Conservation (phyloP, 2,113 vertebrate species). For the Castor canadensis region DNA sequence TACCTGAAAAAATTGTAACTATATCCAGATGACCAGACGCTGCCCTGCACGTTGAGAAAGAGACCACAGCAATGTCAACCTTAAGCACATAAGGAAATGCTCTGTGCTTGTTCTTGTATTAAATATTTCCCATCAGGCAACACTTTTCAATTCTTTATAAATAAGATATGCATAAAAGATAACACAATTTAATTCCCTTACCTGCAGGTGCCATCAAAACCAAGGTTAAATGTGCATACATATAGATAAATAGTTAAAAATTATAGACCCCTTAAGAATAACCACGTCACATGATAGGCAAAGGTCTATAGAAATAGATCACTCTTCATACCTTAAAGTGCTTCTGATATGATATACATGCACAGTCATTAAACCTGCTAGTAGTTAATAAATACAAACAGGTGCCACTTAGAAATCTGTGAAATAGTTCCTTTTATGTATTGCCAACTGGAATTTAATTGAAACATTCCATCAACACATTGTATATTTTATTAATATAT, state of each 20-base stretch:
- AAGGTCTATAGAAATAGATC: neutral
- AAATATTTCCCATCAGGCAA: conserved; percentile 1
- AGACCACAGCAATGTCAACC: neutral
- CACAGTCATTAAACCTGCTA: neutral
- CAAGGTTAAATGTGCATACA: neutral
- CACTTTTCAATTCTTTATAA: conserved; percentile 43
- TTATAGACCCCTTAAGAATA: neutral
- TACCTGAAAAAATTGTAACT: neutral
- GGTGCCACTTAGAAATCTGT: conserved; percentile 60
- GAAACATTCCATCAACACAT: conserved; percentile 7
- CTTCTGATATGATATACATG: neutral
- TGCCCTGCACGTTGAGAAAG: neutral
- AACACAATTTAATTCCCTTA: neutral
- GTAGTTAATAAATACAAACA: conserved; percentile 38
- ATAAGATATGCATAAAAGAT: neutral
- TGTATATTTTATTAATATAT: conserved; percentile 53
- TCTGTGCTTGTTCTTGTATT: neutral
- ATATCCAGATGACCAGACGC: neutral
- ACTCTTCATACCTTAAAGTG: neutral
- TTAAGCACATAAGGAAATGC: neutral
- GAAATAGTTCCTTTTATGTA: conserved; percentile 36
- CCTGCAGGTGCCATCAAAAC: conserved; percentile 5
- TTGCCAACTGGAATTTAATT: conserved; percentile 50
- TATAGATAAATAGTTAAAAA: conserved; percentile 3
- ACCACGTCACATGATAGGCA: neutral